Percentiles rank a stretch among this genome's conserved stretches.
These are phyloP conservation scores for Cantharis nigra DNA, from an alignment of 2,888 invertebrate species.

Conservation along the genomic window DNA sequence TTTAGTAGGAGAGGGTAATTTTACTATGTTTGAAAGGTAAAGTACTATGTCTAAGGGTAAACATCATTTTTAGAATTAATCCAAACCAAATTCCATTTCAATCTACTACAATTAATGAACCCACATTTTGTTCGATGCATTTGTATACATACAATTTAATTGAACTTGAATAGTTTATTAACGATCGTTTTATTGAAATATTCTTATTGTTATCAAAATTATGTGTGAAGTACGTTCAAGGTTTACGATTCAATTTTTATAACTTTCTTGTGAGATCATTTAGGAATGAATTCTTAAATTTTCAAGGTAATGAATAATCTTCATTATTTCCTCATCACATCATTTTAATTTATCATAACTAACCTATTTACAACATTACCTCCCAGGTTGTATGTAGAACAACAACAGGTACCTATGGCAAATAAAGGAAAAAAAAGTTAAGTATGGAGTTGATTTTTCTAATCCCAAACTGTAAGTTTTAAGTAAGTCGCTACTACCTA, in stretches of 20 bases:
- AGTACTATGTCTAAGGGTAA: not conserved
- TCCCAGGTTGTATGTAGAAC: too few species aligned
- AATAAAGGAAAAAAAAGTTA: too few species aligned
- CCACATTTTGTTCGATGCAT: not conserved
- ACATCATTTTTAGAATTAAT: not conserved
- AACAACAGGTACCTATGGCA: too few species aligned
- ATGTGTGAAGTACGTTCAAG: not conserved
- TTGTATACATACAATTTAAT: not conserved
- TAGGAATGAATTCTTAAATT: not conserved
- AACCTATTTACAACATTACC: too few species aligned
- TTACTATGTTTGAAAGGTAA: too few species aligned
- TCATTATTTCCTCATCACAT: not conserved
- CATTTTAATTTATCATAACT: too few species aligned
- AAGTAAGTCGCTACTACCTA: too few species aligned
- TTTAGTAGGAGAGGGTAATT: too few species aligned
- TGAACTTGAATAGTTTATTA: not conserved
- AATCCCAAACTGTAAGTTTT: too few species aligned
- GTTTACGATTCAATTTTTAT: not conserved
- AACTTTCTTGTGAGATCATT: not conserved
- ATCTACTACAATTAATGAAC: not conserved
- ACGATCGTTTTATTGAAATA: not conserved
- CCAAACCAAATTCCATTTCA: not conserved
- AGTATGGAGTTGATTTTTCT: too few species aligned
- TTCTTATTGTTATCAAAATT: not conserved
- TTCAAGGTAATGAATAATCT: not conserved